Evolutionary conservation across 2,888 invertebrate genomes (phyloP), one percentile per base, ranked within the genome.

Genomic region (Stenolophus ochropezus): DNA sequence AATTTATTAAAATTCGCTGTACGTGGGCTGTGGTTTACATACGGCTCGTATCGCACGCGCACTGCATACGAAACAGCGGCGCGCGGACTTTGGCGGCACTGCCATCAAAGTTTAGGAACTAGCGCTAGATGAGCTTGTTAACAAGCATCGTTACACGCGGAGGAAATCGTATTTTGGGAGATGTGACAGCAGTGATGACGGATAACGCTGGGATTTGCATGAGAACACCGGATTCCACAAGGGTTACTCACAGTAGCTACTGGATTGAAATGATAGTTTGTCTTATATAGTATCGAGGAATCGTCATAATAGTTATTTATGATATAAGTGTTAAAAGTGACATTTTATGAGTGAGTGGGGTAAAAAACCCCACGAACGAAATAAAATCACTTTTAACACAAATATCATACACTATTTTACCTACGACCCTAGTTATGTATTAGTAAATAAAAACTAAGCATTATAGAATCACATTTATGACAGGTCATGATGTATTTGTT

Each of bases 61-160:
- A 42, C 58, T 77, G 76, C 76, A 77, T 77, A 77, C 56, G 75
- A 76, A 76, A 2, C 56, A 53, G 21, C 75, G 33, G 53, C 56
- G 56, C n/a, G 61, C 8, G 11, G 11, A 8, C 56, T 56, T 56
- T 56, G 56, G 56, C 56, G 23, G 23, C n/a, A 4, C 49, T n/a
- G 23, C 61, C 25, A 25, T 61, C 61, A 61, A 61, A 61, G 8
- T 23, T 61, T 61, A 61, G 61, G 61, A 61, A 61, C 61, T 61
- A 25, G n/a, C 23, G 14, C 61, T 11, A 25, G 23, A 25, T 61
- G 61, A 23, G 61, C 61, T 61, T 61, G 61, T 61, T 61, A 61
- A 61, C 61, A 61, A 61, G 61, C 11, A 61, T 61, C 61, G 61
- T 61, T 61, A 61, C 61, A 14, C 61, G 21, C 20, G 61, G 14